Evolutionary conservation across 1,140 invertebrate species (phyloP).

Genomic region (Drosophila malerkotliana): DNA sequence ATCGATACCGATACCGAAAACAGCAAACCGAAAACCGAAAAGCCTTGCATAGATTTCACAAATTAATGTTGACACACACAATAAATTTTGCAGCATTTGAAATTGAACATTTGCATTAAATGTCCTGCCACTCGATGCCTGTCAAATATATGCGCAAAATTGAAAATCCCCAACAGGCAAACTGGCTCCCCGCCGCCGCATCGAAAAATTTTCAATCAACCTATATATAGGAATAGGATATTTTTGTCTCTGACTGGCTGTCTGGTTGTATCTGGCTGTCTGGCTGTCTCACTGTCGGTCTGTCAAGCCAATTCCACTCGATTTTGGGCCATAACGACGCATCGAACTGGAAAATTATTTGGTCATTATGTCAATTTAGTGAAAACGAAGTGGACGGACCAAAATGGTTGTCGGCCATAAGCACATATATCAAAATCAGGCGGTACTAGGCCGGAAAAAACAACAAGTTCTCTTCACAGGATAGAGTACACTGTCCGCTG

Average conservation of each 20-base stretch:
- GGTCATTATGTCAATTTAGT: constrained; percentile 81
- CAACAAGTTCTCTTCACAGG: constrained; percentile 1
- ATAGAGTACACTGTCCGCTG: background rate
- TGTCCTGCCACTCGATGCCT: constrained; percentile 60
- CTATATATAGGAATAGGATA: background rate
- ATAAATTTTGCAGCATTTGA: constrained; percentile 77
- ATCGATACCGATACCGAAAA: background rate
- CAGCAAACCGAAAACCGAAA: no score
- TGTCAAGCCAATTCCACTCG: constrained; percentile 15
- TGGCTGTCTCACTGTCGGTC: background rate
- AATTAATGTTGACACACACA: constrained; percentile 79
- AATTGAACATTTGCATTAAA: constrained; percentile 73
- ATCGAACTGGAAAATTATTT: constrained; percentile 80
- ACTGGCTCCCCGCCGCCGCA: no score
- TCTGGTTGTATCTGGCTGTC: background rate
- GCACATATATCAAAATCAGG: constrained; percentile 12
- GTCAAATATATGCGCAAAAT: constrained; percentile 65
- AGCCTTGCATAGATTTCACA: constrained; percentile 46
- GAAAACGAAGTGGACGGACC: constrained; percentile 35
- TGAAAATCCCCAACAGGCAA: constrained; percentile 46
- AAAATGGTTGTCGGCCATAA: constrained; percentile 16
- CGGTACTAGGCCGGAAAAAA: constrained; percentile 9
- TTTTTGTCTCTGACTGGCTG: background rate
- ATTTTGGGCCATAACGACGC: constrained; percentile 39
- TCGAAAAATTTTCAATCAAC: background rate